phyloP scores from a whole-genome alignment of 1,140 invertebrate species.

The Bombus difficillimus region DNA sequence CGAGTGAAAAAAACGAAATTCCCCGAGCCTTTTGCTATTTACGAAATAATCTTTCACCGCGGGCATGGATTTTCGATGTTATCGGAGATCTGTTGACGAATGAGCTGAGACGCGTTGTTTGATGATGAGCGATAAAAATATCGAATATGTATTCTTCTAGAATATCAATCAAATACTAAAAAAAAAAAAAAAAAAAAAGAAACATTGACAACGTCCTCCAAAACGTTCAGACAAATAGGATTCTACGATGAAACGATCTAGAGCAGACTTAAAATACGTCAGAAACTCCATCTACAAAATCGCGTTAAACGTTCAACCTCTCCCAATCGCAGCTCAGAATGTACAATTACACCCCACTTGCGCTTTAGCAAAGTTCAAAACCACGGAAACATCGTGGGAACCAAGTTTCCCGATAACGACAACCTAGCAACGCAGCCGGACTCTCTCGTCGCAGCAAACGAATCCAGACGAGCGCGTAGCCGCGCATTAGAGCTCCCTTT shows the following conservation, averaged over 20 bases:
- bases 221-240: no score
- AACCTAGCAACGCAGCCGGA: neutral
- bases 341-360: neutral
- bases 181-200: no score
- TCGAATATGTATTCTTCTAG: no score
- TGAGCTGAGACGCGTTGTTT: neutral
- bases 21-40: no score
- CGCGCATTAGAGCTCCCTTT: constrained; percentile 31
- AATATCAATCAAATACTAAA: no score
- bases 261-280: no score
- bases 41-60: neutral
- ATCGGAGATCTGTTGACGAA: neutral
- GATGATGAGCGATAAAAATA: neutral
- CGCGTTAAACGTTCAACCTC: neutral
- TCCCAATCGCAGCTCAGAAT: no score
- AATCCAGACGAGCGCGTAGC: constrained; percentile 17
- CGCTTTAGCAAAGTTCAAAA: neutral
- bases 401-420: neutral
- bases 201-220: no score
- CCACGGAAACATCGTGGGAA: neutral
- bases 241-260: no score
- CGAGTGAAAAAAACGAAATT: neutral
- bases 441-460: neutral
- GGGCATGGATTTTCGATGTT: neutral
- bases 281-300: neutral